Conservation (phyloP, 1,140 invertebrate species). For the Ips typographus region DNA sequence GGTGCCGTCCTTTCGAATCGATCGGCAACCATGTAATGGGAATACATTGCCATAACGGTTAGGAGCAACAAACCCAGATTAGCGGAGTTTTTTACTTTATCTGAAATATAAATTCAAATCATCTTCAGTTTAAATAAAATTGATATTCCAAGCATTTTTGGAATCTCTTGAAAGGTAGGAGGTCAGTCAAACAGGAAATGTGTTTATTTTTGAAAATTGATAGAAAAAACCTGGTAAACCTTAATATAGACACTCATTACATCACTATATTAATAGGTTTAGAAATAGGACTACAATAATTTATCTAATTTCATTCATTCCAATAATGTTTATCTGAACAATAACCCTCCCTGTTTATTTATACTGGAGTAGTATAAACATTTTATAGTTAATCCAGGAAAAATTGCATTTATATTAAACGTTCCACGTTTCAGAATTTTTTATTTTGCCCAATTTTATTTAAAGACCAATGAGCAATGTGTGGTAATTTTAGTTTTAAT, state of each 20-base stretch:
- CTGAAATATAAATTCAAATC: slow-evolving; percentile 57
- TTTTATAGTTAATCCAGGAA: no score
- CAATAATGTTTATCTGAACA: no score
- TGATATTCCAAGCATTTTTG: neutral
- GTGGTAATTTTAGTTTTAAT: slow-evolving; percentile 27
- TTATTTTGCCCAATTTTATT: slow-evolving; percentile 12
- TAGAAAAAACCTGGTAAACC: neutral
- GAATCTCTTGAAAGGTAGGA: neutral
- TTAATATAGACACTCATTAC: no score
- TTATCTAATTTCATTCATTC: no score
- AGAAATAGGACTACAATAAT: no score
- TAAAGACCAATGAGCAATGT: slow-evolving; percentile 27
- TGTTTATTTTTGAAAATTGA: neutral
- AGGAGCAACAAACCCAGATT: slow-evolving; percentile 80
- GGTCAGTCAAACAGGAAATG: neutral
- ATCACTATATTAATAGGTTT: no score
- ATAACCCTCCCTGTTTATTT: no score
- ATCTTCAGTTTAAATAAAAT: neutral
- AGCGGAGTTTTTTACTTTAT: slow-evolving; percentile 84
- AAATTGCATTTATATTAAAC: no score
- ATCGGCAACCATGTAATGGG: slow-evolving; percentile 89
- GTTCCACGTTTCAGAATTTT: no score
- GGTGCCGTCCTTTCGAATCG: slow-evolving; percentile 91
- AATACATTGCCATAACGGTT: slow-evolving; percentile 88
- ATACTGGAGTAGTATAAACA: no score